Conservation (phyloP, 2,888 invertebrate genomes). For the Callinectes sapidus region DNA sequence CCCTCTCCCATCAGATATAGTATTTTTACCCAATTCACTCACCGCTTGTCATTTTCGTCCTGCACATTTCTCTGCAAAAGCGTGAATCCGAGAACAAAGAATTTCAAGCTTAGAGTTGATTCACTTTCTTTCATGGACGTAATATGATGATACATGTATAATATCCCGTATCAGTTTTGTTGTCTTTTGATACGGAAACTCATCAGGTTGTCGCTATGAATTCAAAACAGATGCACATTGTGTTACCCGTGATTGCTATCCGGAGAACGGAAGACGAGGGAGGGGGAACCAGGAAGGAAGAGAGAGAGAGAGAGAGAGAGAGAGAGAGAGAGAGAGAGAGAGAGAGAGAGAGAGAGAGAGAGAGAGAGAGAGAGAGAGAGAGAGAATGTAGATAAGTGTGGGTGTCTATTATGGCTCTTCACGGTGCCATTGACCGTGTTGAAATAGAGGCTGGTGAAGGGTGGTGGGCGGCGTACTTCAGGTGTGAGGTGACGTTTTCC, state of each 20-base stretch:
- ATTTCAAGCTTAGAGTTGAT: not conserved
- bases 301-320: slow-evolving; percentile 1
- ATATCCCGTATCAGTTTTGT: not conserved
- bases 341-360: slow-evolving; percentile 1
- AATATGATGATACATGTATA: not conserved
- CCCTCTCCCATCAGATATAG: not conserved
- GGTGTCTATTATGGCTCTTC: not conserved
- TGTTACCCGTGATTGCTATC: not conserved
- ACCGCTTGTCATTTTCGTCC: not conserved
- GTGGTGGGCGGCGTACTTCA: no score
- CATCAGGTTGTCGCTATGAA: not conserved
- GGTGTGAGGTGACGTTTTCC: not conserved
- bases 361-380: not conserved
- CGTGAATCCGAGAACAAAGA: not conserved
- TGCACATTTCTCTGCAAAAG: not conserved
- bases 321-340: slow-evolving; percentile 1
- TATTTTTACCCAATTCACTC: not conserved
- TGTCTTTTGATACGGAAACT: not conserved
- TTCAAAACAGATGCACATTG: not conserved
- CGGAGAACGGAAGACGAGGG: not conserved
- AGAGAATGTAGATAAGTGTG: not conserved
- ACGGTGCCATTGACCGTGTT: not conserved
- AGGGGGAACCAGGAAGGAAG: not conserved
- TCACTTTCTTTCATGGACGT: not conserved
- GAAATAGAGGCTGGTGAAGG: not conserved